Conservation (phyloP, 2,888 invertebrate species). For the Drosophila meridionalis region DNA sequence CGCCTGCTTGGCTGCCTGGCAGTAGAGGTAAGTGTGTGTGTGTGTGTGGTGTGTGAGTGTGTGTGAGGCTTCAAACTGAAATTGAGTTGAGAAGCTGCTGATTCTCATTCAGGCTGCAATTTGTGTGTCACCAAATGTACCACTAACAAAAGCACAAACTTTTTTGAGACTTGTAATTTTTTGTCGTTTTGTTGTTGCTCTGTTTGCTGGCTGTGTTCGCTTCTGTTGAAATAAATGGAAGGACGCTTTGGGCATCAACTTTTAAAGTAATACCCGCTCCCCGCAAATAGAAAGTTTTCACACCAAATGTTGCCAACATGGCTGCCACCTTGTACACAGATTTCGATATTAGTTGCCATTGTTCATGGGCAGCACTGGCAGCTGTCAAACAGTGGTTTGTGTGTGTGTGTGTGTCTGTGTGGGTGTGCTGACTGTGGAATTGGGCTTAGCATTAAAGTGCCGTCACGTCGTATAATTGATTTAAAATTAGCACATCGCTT, state of each 20-base stretch:
- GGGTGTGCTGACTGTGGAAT: constrained; percentile 27
- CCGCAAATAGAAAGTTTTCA: constrained; percentile 65
- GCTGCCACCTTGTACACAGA: constrained; percentile 56
- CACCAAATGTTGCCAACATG: constrained; percentile 75
- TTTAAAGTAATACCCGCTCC: constrained; percentile 62
- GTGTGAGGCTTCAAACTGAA: constrained; percentile 50
- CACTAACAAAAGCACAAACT: constrained; percentile 58
- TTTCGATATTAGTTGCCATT: constrained; percentile 70
- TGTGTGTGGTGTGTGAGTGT: background rate
- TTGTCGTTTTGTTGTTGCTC: constrained; percentile 27
- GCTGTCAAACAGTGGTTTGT: constrained; percentile 33
- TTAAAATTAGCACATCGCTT: constrained; percentile 78
- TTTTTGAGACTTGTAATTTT: constrained; percentile 45
- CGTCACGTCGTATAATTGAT: constrained; percentile 76
- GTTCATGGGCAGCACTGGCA: constrained; percentile 56
- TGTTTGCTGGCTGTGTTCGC: constrained; percentile 35
- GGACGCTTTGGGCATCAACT: constrained; percentile 59
- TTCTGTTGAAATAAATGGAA: constrained; percentile 54
- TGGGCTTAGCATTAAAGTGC: constrained; percentile 60
- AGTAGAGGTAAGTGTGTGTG: background rate
- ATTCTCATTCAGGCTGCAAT: constrained; percentile 41
- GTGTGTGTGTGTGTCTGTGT: background rate
- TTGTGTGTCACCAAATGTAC: constrained; percentile 73
- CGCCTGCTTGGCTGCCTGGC: constrained; percentile 16
- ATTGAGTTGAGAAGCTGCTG: constrained; percentile 65